These are phyloP conservation scores for Hydrochoerus hydrochaeris DNA, from an alignment of 2,113 vertebrate genomes.

Conservation along the genomic window DNA sequence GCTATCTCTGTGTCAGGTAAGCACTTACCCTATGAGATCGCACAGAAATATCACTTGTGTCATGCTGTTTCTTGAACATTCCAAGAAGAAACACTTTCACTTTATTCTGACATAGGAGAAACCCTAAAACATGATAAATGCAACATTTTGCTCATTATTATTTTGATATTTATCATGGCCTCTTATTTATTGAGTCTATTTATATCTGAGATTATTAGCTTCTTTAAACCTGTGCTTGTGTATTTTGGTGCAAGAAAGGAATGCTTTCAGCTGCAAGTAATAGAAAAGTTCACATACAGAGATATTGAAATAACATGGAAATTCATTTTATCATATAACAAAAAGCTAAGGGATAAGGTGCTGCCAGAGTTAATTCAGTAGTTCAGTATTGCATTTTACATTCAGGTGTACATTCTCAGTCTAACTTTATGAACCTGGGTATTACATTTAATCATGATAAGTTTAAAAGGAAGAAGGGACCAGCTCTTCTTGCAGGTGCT, in stretches of 20 bases:
- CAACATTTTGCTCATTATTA: not conserved
- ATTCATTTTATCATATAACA: not conserved
- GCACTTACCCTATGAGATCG: not conserved
- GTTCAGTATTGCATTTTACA: not conserved
- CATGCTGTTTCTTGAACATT: not conserved
- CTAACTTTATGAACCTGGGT: not conserved
- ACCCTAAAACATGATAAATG: not conserved
- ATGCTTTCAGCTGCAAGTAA: not conserved
- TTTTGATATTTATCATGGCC: not conserved
- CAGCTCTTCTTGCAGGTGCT: not conserved
- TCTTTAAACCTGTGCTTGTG: not conserved
- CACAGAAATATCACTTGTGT: not conserved
- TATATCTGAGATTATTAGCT: not conserved
- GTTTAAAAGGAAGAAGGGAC: not conserved
- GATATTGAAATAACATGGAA: not conserved
- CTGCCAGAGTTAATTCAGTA: not conserved
- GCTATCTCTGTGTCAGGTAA: not conserved
- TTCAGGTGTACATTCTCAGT: not conserved
- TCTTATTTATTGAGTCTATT: not conserved
- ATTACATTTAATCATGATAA: not conserved
- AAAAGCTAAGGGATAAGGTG: not conserved
- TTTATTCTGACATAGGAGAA: not conserved
- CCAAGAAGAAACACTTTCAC: not conserved
- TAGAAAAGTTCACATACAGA: not conserved
- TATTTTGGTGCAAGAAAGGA: not conserved